phyloP scores from a whole-genome alignment of 2,888 invertebrate species.

The Drosophila algonquin region DNA sequence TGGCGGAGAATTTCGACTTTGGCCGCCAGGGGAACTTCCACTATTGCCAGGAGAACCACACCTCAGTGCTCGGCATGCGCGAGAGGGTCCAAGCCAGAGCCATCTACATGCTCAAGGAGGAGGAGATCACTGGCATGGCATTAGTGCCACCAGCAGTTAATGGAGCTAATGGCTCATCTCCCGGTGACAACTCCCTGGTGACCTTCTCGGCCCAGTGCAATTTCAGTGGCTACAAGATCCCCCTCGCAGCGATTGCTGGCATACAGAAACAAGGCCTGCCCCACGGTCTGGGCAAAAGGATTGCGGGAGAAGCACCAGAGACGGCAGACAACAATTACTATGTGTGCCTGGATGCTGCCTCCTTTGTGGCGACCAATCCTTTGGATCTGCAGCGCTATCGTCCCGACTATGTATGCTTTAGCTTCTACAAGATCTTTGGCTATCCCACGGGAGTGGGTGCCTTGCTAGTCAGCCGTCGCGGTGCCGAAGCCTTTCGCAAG shows the following conservation, averaged over 20 bases:
- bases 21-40: constrained; percentile 87
- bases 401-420: constrained; percentile 95
- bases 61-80: constrained; percentile 96
- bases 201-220: constrained; percentile 97
- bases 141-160: not conserved
- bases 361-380: constrained; percentile 90
- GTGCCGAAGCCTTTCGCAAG: constrained; percentile 84
- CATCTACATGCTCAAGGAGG: constrained; percentile 86
- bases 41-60: constrained; percentile 96
- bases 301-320: constrained; percentile 39
- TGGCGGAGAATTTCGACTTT: constrained; percentile 90
- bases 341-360: constrained; percentile 94
- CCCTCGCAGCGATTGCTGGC: constrained; percentile 88
- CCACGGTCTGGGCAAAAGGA: constrained; percentile 55
- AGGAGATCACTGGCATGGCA: constrained; percentile 84
- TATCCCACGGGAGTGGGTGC: constrained; percentile 98
- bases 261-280: constrained; percentile 88
- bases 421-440: constrained; percentile 98
- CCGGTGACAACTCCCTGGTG: constrained; percentile 87
- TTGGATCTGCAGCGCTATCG: constrained; percentile 89
- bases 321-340: constrained; percentile 85
- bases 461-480: constrained; percentile 88
- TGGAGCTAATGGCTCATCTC: not conserved
- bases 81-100: constrained; percentile 88
- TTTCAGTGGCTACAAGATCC: constrained; percentile 96